A percentile compares a stretch with the other conserved stretches of the same genome.
phyloP scores from a whole-genome alignment of 2,113 vertebrate genomes.

The Lonchura striata region DNA sequence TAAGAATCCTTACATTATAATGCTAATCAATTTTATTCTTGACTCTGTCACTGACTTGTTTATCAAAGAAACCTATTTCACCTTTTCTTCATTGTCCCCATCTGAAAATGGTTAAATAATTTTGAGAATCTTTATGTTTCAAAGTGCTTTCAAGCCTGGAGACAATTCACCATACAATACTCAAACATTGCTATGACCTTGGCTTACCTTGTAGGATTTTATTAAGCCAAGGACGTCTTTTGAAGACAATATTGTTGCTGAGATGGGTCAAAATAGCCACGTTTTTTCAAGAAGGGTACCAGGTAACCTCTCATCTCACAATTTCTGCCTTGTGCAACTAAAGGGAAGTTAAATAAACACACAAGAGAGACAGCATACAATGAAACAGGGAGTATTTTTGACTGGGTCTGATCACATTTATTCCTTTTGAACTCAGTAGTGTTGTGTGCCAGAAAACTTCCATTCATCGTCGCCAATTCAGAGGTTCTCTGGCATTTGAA shows the following conservation, averaged over 20 bases:
- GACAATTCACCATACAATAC: neutral
- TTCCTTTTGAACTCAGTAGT: neutral
- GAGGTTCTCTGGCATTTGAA: conserved; percentile 35
- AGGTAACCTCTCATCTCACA: neutral
- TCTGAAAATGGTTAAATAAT: neutral
- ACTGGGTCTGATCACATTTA: neutral
- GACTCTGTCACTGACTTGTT: neutral
- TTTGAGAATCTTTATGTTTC: neutral
- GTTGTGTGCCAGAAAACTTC: conserved; percentile 26
- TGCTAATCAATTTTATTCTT: neutral
- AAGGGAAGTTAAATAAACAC: conserved; percentile 7
- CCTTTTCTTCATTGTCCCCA: neutral
- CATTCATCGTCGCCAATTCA: neutral
- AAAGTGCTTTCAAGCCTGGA: neutral
- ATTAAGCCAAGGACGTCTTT: neutral
- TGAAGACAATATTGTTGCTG: neutral
- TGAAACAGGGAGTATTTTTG: neutral
- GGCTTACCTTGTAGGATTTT: neutral
- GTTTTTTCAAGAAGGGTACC: neutral
- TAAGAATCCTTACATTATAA: neutral
- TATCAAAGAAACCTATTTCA: neutral
- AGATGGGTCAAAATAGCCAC: neutral
- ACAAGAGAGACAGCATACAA: neutral
- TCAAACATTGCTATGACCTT: neutral
- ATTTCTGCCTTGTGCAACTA: neutral